phyloP scores from a whole-genome alignment of 2,797 vertebrate genomes.

The Triplophysa yarkandensis region DNA sequence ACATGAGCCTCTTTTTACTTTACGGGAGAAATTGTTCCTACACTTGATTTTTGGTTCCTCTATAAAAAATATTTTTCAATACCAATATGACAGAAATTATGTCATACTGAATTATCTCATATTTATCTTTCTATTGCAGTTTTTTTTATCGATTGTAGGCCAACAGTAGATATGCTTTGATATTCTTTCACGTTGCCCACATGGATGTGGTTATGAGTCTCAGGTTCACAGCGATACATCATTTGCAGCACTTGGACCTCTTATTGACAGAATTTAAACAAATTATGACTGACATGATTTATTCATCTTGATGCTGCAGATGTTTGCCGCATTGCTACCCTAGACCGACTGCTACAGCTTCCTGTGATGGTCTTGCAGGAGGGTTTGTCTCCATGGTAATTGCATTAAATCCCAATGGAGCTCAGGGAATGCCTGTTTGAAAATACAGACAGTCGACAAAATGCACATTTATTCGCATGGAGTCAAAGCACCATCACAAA shows the following conservation, averaged over 20 bases:
- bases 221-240: slow-evolving; percentile 6
- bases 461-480: neutral
- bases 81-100: too few relatives aligned
- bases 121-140: too few relatives aligned
- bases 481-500: neutral
- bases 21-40: too few relatives aligned
- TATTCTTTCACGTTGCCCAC: slow-evolving; percentile 13
- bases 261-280: slow-evolving; percentile 40
- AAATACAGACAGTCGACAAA: slow-evolving; percentile 18
- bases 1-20: too few relatives aligned
- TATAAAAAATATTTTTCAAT: too few relatives aligned
- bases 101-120: too few relatives aligned
- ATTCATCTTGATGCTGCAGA: slow-evolving; percentile 27
- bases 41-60: too few relatives aligned
- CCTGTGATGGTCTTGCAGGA: slow-evolving; percentile 13
- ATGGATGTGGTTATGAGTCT: slow-evolving; percentile 7
- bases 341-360: slow-evolving; percentile 19
- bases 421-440: slow-evolving; percentile 12
- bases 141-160: neutral
- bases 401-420: slow-evolving; percentile 26
- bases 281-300: slow-evolving; percentile 37
- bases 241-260: slow-evolving; percentile 20
- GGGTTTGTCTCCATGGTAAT: slow-evolving; percentile 66
- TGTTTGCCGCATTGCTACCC: slow-evolving; percentile 28
- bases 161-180: neutral